These are phyloP conservation scores for Acanthococcus lagerstroemiae DNA, from an alignment of 2,888 invertebrate genomes.

Conservation along the genomic window DNA sequence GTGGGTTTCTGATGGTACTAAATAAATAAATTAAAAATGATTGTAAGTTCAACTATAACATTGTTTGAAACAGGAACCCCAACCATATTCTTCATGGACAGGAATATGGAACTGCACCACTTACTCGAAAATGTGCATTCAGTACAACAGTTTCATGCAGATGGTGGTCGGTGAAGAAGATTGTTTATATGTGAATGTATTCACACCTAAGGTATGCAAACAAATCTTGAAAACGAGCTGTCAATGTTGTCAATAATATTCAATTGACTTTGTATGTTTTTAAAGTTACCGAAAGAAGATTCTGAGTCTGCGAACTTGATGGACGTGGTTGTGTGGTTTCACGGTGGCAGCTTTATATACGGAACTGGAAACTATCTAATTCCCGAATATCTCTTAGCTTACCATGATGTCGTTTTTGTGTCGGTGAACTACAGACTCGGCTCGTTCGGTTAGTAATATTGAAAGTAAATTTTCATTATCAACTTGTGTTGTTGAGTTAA, in stretches of 20 bases:
- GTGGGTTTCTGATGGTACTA: no score
- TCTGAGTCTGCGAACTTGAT: neutral
- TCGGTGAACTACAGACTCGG: constrained; percentile 42
- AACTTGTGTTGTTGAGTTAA: no score
- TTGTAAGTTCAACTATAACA: no score
- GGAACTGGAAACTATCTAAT: constrained; percentile 49
- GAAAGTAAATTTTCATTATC: no score
- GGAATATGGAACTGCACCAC: constrained; percentile 58
- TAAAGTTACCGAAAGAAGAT: no score
- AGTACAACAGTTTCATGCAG: constrained; percentile 47
- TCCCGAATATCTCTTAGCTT: constrained; percentile 50
- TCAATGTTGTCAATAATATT: neutral
- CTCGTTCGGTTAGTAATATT: constrained; percentile 43
- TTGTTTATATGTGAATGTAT: constrained; percentile 35
- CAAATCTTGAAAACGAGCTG: neutral
- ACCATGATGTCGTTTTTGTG: constrained; percentile 45
- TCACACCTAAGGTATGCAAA: constrained; percentile 33
- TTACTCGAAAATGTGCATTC: constrained; percentile 51
- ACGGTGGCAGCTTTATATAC: constrained; percentile 53
- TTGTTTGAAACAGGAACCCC: constrained; percentile 52
- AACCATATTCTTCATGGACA: constrained; percentile 50
- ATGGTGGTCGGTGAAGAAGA: constrained; percentile 33
- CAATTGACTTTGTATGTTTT: neutral
- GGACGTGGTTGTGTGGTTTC: constrained; percentile 45
- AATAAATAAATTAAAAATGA: no score